phyloP scores from a whole-genome alignment of 2,888 invertebrate genomes.

The Fragum whitleyi region DNA sequence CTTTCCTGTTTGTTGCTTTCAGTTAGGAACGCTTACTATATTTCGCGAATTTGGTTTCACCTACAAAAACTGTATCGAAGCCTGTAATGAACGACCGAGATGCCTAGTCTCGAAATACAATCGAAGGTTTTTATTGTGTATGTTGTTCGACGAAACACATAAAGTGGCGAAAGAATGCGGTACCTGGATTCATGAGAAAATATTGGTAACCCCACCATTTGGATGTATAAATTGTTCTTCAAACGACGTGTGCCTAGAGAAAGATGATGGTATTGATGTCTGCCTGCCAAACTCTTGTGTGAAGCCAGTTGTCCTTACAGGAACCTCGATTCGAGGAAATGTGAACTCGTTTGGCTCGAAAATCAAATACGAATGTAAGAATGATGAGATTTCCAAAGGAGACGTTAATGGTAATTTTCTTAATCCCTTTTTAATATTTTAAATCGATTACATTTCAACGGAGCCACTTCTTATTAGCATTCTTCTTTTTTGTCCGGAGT shows the following conservation, averaged over 20 bases:
- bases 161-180: neutral
- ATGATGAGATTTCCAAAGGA: neutral
- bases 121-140: neutral
- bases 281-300: neutral
- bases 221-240: neutral
- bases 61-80: neutral
- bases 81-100: neutral
- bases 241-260: neutral
- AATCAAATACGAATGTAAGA: neutral
- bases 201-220: neutral
- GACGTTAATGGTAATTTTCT: neutral
- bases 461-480: no score
- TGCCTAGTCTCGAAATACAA: neutral
- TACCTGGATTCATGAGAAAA: neutral
- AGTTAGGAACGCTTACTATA: neutral
- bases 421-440: no score
- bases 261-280: neutral
- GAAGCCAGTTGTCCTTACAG: neutral
- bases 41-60: neutral
- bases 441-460: no score
- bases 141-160: neutral
- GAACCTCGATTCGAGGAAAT: neutral
- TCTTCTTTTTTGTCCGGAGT: no score
- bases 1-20: no score
- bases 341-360: slow-evolving; percentile 1